Evolutionary conservation across 1,140 invertebrate species (phyloP).

Genomic region (Drosophila guanche): DNA sequence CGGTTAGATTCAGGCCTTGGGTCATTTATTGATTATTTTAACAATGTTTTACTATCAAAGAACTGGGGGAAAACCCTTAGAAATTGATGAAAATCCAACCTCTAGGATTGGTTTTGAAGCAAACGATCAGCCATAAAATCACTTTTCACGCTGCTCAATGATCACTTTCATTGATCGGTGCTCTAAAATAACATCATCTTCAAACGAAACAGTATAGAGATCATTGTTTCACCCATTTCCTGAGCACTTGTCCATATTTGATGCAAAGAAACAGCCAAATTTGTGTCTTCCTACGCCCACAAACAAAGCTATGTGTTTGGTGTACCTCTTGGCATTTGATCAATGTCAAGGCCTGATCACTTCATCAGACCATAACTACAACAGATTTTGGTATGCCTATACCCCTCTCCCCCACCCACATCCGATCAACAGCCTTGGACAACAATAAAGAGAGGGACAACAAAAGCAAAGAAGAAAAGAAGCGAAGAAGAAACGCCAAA

Average conservation of each 20-base stretch:
- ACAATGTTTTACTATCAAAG: too few species aligned
- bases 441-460: slow-evolving; percentile 44
- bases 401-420: slow-evolving; percentile 1
- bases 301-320: neutral
- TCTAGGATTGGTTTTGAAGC: too few species aligned
- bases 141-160: too few species aligned
- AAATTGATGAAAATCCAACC: too few species aligned
- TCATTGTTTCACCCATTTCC: slow-evolving; percentile 16
- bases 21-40: too few species aligned
- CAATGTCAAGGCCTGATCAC: slow-evolving; percentile 79
- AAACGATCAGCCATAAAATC: too few species aligned
- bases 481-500: slow-evolving; percentile 48
- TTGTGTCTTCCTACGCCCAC: slow-evolving; percentile 34
- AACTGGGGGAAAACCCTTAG: too few species aligned
- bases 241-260: slow-evolving; percentile 4
- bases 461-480: slow-evolving; percentile 21
- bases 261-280: neutral
- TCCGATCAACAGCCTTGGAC: slow-evolving; percentile 42
- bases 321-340: slow-evolving; percentile 51
- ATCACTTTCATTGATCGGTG: too few species aligned
- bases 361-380: slow-evolving; percentile 61
- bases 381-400: slow-evolving; percentile 28
- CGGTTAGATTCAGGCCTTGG: too few species aligned
- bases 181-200: neutral
- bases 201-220: neutral